Conservation (phyloP, 2,888 invertebrate genomes). For the Scotopteryx bipunctaria region DNA sequence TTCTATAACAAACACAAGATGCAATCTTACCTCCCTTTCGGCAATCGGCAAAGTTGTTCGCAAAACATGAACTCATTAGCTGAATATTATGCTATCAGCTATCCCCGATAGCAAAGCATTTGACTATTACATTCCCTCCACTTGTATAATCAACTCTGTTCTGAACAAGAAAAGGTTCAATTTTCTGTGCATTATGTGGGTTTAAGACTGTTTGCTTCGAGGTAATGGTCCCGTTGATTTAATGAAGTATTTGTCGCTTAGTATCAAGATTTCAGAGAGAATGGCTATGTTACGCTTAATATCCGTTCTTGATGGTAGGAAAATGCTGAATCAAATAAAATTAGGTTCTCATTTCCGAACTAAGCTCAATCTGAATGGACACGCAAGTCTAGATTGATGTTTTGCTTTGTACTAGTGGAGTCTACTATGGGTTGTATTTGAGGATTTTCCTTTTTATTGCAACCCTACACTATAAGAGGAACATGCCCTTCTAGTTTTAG, state of each 20-base stretch:
- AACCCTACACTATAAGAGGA: too few relatives aligned
- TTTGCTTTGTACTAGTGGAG: too few relatives aligned
- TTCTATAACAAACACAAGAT: conserved; percentile 14
- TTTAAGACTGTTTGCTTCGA: conserved; percentile 11
- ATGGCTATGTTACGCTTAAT: conserved; percentile 26
- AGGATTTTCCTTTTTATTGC: too few relatives aligned
- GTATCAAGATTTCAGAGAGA: conserved; percentile 34
- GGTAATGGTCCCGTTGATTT: conserved; percentile 26
- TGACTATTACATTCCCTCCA: conserved; percentile 12
- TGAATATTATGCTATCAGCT: conserved; percentile 42
- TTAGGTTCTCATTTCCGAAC: too few relatives aligned
- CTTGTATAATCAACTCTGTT: not conserved
- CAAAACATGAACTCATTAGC: conserved; percentile 43
- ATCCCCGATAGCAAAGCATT: conserved; percentile 34
- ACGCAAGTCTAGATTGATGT: too few relatives aligned
- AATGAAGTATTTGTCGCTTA: conserved; percentile 36
- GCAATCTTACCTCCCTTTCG: conserved; percentile 31
- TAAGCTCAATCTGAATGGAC: too few relatives aligned
- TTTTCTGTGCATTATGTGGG: not conserved
- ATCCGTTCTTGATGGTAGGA: conserved; percentile 27
- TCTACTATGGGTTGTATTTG: too few relatives aligned
- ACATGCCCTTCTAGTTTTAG: too few relatives aligned
- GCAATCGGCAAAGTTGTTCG: conserved; percentile 24
- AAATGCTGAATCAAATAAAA: conserved; percentile 16
- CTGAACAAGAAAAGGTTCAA: not conserved